Evolutionary conservation across 2,113 vertebrate genomes (phyloP).

Genomic region (Cepphus grylle): DNA sequence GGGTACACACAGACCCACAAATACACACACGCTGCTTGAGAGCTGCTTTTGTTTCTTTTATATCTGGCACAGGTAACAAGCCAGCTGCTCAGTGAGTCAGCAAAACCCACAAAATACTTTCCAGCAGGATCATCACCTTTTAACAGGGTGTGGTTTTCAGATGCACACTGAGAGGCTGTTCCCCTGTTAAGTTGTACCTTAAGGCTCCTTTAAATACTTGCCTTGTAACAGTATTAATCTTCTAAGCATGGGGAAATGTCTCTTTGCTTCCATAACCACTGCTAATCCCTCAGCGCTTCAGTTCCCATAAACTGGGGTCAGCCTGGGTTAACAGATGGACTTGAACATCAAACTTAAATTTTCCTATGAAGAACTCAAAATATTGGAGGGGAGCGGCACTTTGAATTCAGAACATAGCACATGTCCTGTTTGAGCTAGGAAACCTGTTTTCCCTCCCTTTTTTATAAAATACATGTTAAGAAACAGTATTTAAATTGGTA

Average conservation of each 20-base stretch:
- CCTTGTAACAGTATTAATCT: background rate
- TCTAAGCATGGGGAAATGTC: background rate
- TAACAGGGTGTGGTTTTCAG: slow-evolving; percentile 28
- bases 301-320: background rate
- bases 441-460: background rate
- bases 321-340: background rate
- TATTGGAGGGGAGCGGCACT: background rate
- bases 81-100: background rate
- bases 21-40: background rate
- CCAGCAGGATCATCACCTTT: slow-evolving; percentile 39
- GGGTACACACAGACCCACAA: background rate
- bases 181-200: background rate
- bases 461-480: background rate
- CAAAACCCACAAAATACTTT: slow-evolving; percentile 60
- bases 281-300: background rate
- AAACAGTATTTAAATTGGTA: background rate
- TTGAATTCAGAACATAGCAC: background rate
- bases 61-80: background rate
- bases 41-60: slow-evolving; percentile 18
- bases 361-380: background rate
- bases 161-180: slow-evolving; percentile 1
- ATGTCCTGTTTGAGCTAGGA: background rate
- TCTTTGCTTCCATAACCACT: background rate
- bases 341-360: background rate
- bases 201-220: background rate